phyloP scores from a whole-genome alignment of 2,113 vertebrate genomes.

The Ciconia maguari region DNA sequence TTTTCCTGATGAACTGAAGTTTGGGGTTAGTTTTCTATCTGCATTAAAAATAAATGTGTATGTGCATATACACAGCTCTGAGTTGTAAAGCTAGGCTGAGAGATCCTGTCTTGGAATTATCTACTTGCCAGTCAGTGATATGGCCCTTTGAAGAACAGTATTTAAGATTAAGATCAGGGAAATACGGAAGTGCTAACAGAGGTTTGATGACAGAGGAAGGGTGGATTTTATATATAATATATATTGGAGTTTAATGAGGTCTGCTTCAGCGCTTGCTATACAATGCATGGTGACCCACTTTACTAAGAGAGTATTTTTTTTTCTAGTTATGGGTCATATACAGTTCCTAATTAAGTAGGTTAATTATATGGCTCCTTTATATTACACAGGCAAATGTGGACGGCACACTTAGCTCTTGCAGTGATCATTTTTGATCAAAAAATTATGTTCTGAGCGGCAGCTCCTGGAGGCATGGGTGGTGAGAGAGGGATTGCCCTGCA shows the following conservation, averaged over 20 bases:
- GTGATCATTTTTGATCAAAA: conserved; percentile 14
- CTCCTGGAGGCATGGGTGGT: neutral
- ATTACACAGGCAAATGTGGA: neutral
- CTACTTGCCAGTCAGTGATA: neutral
- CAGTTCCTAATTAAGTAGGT: conserved; percentile 50
- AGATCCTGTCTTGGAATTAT: neutral
- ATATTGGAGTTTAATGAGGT: conserved; percentile 41
- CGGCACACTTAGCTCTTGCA: conserved; percentile 19
- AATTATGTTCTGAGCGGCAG: neutral
- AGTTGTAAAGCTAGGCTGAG: neutral
- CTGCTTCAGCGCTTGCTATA: neutral
- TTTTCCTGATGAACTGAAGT: conserved; percentile 13
- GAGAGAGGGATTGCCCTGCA: neutral
- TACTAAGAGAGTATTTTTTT: neutral
- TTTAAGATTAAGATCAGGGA: neutral
- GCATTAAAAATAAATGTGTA: neutral
- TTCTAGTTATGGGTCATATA: conserved; percentile 41
- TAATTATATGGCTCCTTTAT: conserved; percentile 55
- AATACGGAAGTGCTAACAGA: neutral
- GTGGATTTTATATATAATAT: neutral
- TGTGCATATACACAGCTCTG: neutral
- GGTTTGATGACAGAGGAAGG: neutral
- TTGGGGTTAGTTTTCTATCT: conserved; percentile 18
- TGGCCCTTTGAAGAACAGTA: neutral
- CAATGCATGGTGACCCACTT: conserved; percentile 41